Percentiles rank a stretch among this genome's conserved stretches.
phyloP scores from a whole-genome alignment of 2,797 vertebrate genomes.

The Neosalanx taihuensis region DNA sequence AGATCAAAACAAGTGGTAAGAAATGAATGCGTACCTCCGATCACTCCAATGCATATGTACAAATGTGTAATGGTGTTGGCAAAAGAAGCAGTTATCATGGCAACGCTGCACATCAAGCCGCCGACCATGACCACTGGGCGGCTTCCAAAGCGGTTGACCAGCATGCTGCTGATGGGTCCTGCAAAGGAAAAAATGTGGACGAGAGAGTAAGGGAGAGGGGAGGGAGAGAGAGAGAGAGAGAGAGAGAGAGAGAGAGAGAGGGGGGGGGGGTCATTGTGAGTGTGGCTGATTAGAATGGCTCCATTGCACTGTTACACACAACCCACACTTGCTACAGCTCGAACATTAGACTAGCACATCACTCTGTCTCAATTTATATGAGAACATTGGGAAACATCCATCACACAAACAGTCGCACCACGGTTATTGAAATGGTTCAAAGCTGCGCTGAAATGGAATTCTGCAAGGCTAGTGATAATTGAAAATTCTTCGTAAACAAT shows the following conservation, averaged over 20 bases:
- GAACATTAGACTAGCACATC: constrained; percentile 30
- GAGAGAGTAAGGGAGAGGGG: constrained; percentile 3
- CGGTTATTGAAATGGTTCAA: constrained; percentile 31
- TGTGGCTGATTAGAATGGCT: constrained; percentile 41
- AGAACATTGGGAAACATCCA: constrained; percentile 42
- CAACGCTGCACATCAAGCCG: constrained; percentile 74
- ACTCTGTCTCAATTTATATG: constrained; percentile 28
- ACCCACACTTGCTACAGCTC: constrained; percentile 25
- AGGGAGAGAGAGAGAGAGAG: not conserved
- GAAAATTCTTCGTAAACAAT: constrained; percentile 40
- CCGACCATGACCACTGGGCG: constrained; percentile 78
- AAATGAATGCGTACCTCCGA: constrained; percentile 73
- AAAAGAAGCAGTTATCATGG: constrained; percentile 78
- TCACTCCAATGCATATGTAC: constrained; percentile 77
- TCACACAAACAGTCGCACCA: constrained; percentile 40
- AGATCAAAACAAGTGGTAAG: not conserved
- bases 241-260: not conserved
- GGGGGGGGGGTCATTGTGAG: constrained; percentile 24
- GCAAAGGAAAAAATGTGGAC: constrained; percentile 7
- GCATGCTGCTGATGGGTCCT: constrained; percentile 79
- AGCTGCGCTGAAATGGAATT: constrained; percentile 9
- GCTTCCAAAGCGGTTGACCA: constrained; percentile 79
- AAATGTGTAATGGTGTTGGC: constrained; percentile 78
- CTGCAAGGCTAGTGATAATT: constrained; percentile 29
- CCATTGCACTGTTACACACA: constrained; percentile 24